Evolutionary conservation across 2,113 vertebrate genomes (phyloP).

Genomic region (Calidris pygmaea): DNA sequence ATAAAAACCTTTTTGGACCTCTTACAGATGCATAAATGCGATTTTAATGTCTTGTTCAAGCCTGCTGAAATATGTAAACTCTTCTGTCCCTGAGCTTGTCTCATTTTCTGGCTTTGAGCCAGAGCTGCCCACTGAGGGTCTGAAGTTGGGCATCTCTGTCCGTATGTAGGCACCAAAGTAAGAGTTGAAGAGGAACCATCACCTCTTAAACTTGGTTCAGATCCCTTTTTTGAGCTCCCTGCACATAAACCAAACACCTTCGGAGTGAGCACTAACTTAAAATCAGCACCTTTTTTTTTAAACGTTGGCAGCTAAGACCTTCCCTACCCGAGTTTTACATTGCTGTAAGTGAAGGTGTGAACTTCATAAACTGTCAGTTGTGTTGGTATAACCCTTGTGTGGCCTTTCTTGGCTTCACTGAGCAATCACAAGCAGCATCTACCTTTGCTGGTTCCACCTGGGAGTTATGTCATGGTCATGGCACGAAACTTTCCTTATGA

Average conservation of each 20-base stretch:
- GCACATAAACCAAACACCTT: background rate
- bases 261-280: background rate
- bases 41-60: background rate
- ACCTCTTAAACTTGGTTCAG: background rate
- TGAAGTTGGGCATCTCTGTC: background rate
- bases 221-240: background rate
- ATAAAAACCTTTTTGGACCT: background rate
- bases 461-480: background rate
- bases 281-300: background rate
- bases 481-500: background rate
- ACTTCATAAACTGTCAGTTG: background rate
- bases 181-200: background rate
- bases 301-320: background rate
- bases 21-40: background rate
- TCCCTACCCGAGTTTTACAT: background rate
- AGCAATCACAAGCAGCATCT: background rate
- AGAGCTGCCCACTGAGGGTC: background rate
- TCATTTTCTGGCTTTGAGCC: background rate
- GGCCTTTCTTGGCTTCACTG: background rate
- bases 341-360: background rate
- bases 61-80: background rate
- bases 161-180: background rate
- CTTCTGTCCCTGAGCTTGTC: background rate
- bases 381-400: background rate
- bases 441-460: background rate